Conservation (phyloP, 2,797 vertebrate species). For the Sebastes vulpes region DNA sequence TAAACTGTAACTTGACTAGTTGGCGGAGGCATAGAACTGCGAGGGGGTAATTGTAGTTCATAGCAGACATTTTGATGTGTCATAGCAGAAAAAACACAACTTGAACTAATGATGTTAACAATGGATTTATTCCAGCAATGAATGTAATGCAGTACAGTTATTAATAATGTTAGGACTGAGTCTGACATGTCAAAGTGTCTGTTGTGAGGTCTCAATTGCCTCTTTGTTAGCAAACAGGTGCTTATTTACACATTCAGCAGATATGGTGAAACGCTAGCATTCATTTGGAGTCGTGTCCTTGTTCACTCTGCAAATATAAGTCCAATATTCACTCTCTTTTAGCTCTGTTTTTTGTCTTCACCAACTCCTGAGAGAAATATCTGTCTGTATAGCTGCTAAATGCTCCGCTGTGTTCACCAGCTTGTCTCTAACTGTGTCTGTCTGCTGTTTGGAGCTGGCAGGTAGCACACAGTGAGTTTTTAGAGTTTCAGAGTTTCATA, state of each 20-base stretch:
- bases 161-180: not conserved
- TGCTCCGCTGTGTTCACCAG: not conserved
- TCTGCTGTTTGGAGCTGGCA: too few species aligned
- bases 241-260: not conserved
- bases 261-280: not conserved
- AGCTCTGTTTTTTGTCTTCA: not conserved
- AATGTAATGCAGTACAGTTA: not conserved
- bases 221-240: not conserved
- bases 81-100: not conserved
- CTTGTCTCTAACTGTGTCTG: too few species aligned
- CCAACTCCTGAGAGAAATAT: not conserved
- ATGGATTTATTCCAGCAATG: not conserved
- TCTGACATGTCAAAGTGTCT: not conserved
- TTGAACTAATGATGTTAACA: not conserved
- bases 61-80: not conserved
- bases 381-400: not conserved
- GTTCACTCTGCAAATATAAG: not conserved
- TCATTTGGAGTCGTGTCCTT: not conserved
- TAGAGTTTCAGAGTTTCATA: not conserved
- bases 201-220: not conserved
- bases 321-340: not conserved
- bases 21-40: not conserved
- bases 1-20: not conserved
- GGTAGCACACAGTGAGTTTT: too few species aligned
- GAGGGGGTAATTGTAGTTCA: not conserved